phyloP scores from a whole-genome alignment of 2,888 invertebrate genomes.

The Pristionchus entomophagus region DNA sequence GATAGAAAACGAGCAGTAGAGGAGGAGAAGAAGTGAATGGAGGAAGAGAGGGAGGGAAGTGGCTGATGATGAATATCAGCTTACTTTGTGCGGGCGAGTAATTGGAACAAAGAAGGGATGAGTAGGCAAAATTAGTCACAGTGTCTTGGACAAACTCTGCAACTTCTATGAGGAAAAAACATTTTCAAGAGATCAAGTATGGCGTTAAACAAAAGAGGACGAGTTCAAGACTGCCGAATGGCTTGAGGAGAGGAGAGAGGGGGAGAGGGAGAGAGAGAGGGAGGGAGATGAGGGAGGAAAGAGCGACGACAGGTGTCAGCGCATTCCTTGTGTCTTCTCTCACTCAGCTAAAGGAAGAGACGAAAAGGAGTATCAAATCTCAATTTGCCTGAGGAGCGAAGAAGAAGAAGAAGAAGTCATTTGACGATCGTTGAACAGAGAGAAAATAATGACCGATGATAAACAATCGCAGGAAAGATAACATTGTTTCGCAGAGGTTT shows the following conservation, averaged over 20 bases:
- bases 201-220: neutral
- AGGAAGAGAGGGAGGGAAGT: neutral
- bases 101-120: neutral
- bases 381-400: neutral
- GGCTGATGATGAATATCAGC: neutral
- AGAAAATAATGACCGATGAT: no score
- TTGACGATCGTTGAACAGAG: neutral
- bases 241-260: neutral
- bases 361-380: constrained; percentile 41
- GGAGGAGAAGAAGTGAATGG: neutral
- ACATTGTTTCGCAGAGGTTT: neutral
- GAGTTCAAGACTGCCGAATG: constrained; percentile 24
- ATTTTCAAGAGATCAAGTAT: neutral
- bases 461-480: neutral
- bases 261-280: neutral
- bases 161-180: neutral
- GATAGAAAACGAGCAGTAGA: neutral
- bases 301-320: constrained; percentile 23
- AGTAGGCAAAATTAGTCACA: neutral
- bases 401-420: neutral
- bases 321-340: constrained; percentile 27
- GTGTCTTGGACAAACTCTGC: neutral
- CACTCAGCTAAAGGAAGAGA: constrained; percentile 35
- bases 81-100: neutral
- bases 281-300: neutral